A percentile compares a stretch with the other conserved stretches of the same genome.
Conservation (phyloP, 2,797 vertebrate genomes). For the Sebastes aleutianus region DNA sequence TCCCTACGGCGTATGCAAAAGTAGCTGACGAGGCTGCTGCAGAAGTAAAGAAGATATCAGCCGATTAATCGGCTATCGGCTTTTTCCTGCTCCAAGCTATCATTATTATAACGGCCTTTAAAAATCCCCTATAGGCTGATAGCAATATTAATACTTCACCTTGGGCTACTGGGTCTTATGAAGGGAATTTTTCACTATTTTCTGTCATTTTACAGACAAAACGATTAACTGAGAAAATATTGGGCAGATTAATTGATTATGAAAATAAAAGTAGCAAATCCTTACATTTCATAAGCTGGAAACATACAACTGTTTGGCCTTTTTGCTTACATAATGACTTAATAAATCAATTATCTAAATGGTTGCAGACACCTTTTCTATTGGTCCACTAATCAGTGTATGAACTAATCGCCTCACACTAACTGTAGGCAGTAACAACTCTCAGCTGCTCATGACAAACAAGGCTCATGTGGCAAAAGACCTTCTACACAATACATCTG, state of each 20-base stretch:
- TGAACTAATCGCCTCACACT: background rate
- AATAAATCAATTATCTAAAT: background rate
- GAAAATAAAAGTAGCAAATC: background rate
- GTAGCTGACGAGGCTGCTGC: too few relatives aligned
- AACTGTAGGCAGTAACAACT: background rate
- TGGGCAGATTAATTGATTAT: accelerated
- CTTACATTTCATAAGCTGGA: background rate
- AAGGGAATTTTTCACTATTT: background rate
- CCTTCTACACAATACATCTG: background rate
- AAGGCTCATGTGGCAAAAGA: background rate
- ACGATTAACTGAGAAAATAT: background rate
- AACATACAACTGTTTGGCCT: background rate
- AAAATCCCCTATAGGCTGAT: too few relatives aligned
- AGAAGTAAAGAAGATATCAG: too few relatives aligned
- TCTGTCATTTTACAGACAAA: background rate
- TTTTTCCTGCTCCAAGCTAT: too few relatives aligned
- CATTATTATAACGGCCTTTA: too few relatives aligned
- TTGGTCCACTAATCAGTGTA: background rate
- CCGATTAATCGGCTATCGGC: too few relatives aligned
- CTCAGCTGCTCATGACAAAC: background rate
- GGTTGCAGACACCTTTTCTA: background rate
- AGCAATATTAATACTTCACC: background rate
- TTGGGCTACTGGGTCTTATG: background rate
- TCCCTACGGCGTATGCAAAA: too few relatives aligned
- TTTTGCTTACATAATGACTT: background rate